Evolutionary conservation across 2,888 invertebrate species (phyloP).

Genomic region (Caenorhabditis imperialis): DNA sequence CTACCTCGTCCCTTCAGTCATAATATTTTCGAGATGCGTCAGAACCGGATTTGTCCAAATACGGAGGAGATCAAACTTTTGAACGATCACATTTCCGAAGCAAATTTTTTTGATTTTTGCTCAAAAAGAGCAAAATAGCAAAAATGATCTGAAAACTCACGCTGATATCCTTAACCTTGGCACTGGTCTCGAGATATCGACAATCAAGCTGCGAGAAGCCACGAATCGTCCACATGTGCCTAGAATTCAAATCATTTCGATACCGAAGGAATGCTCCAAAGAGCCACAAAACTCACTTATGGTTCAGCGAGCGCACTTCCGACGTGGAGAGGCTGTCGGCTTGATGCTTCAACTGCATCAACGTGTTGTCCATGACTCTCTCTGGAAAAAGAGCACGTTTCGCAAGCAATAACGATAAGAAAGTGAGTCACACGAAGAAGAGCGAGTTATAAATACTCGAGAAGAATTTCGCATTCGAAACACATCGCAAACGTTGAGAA

Average conservation of each 20-base stretch:
- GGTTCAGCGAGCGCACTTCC: constrained; percentile 65
- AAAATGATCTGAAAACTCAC: constrained; percentile 36
- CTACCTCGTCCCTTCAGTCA: no score
- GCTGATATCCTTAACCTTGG: constrained; percentile 69
- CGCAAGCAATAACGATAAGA: constrained; percentile 13
- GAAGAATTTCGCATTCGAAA: constrained; percentile 13
- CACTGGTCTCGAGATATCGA: constrained; percentile 76
- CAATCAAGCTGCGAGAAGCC: constrained; percentile 77
- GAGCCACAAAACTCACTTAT: constrained; percentile 40
- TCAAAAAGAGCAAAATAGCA: no score
- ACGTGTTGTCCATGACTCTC: constrained; percentile 26
- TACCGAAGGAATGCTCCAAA: background rate
- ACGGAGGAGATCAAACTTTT: no score
- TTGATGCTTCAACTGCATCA: constrained; percentile 21
- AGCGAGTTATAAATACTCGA: constrained; percentile 21
- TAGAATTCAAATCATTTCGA: constrained; percentile 6
- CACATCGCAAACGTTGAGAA: no score
- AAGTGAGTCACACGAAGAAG: constrained; percentile 12
- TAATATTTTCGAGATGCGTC: no score
- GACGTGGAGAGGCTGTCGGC: constrained; percentile 72
- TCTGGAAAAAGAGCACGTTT: constrained; percentile 10
- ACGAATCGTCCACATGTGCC: constrained; percentile 76
- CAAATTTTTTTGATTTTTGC: no score
- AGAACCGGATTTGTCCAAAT: no score
- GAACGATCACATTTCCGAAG: no score